Percentiles rank a stretch among this genome's conserved stretches.
phyloP scores from a whole-genome alignment of 2,797 vertebrate species.

The Sebastes minor region DNA sequence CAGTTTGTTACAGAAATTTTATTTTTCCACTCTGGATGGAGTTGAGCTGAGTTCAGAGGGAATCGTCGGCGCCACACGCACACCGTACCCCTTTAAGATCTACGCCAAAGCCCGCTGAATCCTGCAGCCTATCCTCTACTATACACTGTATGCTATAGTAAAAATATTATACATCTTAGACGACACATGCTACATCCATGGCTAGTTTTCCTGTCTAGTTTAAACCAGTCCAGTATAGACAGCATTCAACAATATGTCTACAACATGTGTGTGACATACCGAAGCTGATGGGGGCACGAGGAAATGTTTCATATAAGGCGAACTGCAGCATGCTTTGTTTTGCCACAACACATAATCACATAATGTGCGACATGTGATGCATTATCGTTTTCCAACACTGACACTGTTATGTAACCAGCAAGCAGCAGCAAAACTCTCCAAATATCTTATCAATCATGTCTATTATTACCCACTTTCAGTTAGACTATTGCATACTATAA shows the following conservation, averaged over 20 bases:
- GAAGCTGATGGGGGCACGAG: background rate
- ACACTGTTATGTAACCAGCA: background rate
- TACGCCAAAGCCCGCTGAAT: conserved; percentile 68
- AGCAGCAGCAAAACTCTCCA: background rate
- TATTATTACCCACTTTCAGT: background rate
- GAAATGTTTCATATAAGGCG: background rate
- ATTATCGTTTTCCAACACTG: background rate
- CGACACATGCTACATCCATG: background rate
- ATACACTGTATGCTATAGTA: background rate
- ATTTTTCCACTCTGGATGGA: conserved; percentile 74
- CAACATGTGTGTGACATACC: background rate
- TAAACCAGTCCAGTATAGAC: background rate
- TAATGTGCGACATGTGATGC: background rate
- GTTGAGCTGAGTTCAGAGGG: conserved; percentile 70
- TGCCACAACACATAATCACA: background rate
- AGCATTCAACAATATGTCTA: background rate
- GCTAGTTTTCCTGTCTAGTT: background rate
- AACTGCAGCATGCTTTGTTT: too few species aligned
- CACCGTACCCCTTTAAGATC: conserved; percentile 82
- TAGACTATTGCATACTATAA: background rate
- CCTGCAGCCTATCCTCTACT: background rate
- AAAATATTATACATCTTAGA: background rate
- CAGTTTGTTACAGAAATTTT: conserved; percentile 85
- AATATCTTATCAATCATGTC: background rate
- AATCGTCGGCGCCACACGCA: conserved; percentile 78